Base-by-base conservation (phyloP, 2,888 invertebrate genomes). In the Agonum fuliginosum region DNA sequence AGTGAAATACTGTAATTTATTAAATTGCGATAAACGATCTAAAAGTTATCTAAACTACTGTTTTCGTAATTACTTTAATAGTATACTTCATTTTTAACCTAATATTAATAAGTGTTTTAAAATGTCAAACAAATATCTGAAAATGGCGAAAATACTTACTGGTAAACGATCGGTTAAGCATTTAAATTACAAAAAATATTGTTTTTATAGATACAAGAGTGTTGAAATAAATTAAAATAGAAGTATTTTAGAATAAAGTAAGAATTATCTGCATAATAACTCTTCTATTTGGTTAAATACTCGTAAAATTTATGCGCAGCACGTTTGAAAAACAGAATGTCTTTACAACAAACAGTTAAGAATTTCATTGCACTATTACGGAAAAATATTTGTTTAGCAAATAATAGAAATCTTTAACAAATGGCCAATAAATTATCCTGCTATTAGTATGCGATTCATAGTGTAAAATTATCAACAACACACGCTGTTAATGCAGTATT, bases 401-500 rank as follows among this genome's bases (percentile, higher is more conserved):
- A 73, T 58, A 34, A 54, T 54, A 34, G 41, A 34, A 58, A 17
- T 34, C 20, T 73, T 41, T 73, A 51, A 73, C 27, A 48, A 71
- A 73, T 73, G 58, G 41, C 37, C 22, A 54, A 73, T 73, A 73
- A 58, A 73, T 73, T 22, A 73, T 14, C 41, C 8, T 19, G 73
- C 69, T 20, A 69, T 69, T 69, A 73, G 54, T 73, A 73, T 73
- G 73, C 54, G 37, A 41, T 22, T 41, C 41, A 30, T 58, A 22
- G 43, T 22, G 41, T 24, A 58, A 73, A 58, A 74, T 74, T 58
- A 24, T 22, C 65, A 65, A 74, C 65, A 24, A n/a, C 37, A 24
- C 27, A 58, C 46, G 43, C 43, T 74, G 74, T 73, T 24, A 73
- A 72, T 54, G 37, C 12, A 43, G 14, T 51, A 51, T 71, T 71